Evolutionary conservation across 2,888 invertebrate species (phyloP), one percentile per base, ranked within the genome.

Genomic region (Sphecodes monilicornis): DNA sequence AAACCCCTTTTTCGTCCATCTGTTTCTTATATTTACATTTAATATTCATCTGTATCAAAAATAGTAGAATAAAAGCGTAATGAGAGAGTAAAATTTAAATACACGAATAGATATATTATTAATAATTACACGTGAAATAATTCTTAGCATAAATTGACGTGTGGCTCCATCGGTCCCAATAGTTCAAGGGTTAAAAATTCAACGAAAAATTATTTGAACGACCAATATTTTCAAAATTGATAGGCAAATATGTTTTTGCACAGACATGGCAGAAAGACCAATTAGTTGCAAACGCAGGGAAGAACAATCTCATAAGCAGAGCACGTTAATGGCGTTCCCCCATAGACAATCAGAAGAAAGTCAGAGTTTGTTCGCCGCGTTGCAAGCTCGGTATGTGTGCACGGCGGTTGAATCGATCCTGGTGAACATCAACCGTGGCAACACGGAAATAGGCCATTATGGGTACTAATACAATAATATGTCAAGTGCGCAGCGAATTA

Each of bases 391-490:
- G 57, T 1, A 5, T 16, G 32, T 64, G 29, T 29, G 46, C 26
- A 29, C 41, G 26, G 74, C 32, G 26, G 13, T 74, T 32, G 39
- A 73, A 83, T 83, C 60, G 77, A 83, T 83, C 60, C 57, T 3
- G 39, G 36, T 29, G 75, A 71, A 46, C 68, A 73, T 60, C 57
- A 82, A 71, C 71, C 43, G 29, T 29, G 16, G 71, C 29, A 68
- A 72, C 82, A 72, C 22, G 60, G 83, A 83, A 83, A 77, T 54
- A 83, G 84, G 68, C 83, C 72, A 83, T 83, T 83, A 83, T 73
- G 50, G 73, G 50, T 72, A 57, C 83, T 83, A 83, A 83, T 70
- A 84, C 84, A 84, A 84, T 83, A 83, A 84, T 84, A 78, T 84
- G 77, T 84, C 84, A 84, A 84, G 84, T 77, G 77, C 69, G 77